These are phyloP conservation scores for Melanchra persicariae DNA, from an alignment of 2,888 invertebrate genomes.

Conservation along the genomic window DNA sequence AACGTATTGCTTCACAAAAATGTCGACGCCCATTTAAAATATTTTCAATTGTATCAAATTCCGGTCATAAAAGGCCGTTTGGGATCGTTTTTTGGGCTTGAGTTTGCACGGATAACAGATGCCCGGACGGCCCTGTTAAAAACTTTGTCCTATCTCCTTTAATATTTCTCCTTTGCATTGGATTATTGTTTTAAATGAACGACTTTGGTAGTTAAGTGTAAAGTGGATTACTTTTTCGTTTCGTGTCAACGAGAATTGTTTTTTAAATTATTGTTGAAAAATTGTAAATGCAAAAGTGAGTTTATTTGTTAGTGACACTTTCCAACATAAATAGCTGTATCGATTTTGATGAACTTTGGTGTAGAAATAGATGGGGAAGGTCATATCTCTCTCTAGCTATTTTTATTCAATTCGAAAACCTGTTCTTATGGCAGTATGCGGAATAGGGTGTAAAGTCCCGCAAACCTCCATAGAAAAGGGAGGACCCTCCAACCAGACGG, in stretches of 20 bases:
- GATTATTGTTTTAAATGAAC: constrained; percentile 39
- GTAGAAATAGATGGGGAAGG: too few species aligned
- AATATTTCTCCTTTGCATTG: constrained; percentile 23
- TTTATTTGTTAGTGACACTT: too few species aligned
- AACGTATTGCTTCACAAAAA: background rate
- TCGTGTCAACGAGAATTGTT: background rate
- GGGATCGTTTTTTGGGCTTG: constrained; percentile 35
- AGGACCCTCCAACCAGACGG: too few species aligned
- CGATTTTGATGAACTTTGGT: too few species aligned
- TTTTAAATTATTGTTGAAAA: background rate
- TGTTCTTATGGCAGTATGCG: too few species aligned
- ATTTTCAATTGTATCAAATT: constrained; percentile 33
- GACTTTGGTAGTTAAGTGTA: constrained; percentile 11
- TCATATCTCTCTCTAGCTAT: too few species aligned
- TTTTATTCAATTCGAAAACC: too few species aligned
- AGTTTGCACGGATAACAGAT: constrained; percentile 33
- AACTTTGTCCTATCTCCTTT: constrained; percentile 30
- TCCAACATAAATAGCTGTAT: too few species aligned
- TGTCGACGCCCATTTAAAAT: constrained; percentile 9
- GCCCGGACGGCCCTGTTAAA: constrained; percentile 26
- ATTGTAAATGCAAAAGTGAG: background rate
- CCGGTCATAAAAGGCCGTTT: constrained; percentile 15
- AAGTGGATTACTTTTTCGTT: constrained; percentile 8
- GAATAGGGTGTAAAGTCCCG: too few species aligned
- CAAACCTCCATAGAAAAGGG: too few species aligned